A percentile compares a stretch with the other conserved stretches of the same genome.
Evolutionary conservation across 2,888 invertebrate genomes (phyloP).

Genomic region (Dryocosmus kuriphilus): DNA sequence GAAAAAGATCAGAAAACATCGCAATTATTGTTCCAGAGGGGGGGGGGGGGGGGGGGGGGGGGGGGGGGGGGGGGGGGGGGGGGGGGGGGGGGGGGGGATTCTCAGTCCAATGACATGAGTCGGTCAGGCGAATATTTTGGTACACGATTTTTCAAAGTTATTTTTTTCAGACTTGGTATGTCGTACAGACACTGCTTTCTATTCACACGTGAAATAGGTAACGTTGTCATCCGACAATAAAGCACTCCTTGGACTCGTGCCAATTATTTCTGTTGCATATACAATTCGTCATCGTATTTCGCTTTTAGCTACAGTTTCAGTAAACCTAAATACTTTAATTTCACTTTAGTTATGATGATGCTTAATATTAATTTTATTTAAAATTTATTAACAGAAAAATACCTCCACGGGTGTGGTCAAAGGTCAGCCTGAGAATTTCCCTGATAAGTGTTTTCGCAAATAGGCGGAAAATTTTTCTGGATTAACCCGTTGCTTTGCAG

Average conservation of each 20-base stretch:
- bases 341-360: neutral
- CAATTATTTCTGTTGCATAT: conserved; percentile 19
- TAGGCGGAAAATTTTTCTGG: neutral
- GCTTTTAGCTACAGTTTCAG: conserved; percentile 12
- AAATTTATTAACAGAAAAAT: no score
- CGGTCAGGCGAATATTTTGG: neutral
- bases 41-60: no score
- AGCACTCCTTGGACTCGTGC: conserved; percentile 1
- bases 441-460: neutral
- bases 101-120: neutral
- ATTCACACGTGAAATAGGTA: conserved; percentile 7
- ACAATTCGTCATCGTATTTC: conserved; percentile 11
- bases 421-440: neutral
- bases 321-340: neutral
- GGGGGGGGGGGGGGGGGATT: no score
- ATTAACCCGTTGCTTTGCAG: neutral
- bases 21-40: neutral
- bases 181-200: neutral
- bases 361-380: neutral
- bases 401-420: neutral
- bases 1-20: neutral
- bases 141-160: conserved; percentile 7
- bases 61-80: no score
- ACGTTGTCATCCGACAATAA: conserved; percentile 15
- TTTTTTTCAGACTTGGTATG: neutral